phyloP scores from a whole-genome alignment of 2,888 invertebrate genomes.

The Balanococcus diminutus region DNA sequence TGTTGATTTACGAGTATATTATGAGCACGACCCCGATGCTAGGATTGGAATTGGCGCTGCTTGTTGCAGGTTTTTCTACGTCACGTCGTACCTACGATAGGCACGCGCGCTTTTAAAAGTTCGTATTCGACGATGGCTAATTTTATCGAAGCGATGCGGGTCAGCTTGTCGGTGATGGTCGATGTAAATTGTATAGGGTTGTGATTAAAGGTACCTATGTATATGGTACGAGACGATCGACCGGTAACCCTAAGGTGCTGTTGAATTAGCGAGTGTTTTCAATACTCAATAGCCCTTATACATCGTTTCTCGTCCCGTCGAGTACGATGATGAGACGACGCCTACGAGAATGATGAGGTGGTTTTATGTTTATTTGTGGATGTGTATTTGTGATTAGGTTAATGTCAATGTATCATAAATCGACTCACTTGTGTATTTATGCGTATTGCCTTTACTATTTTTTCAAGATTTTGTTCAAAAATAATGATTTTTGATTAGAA shows the following conservation, averaged over 20 bases:
- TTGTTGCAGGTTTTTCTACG: not conserved
- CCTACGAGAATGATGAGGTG: not conserved
- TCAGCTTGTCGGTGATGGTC: not conserved
- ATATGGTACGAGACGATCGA: not conserved
- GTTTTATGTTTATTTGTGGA: not conserved
- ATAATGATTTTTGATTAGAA: too few species aligned
- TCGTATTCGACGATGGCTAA: not conserved
- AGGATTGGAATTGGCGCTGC: not conserved
- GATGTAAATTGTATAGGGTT: not conserved
- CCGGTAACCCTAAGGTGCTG: not conserved
- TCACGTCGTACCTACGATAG: not conserved
- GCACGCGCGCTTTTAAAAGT: slow-evolving; percentile 3
- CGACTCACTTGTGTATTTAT: too few species aligned
- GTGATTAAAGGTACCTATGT: not conserved
- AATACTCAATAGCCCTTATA: slow-evolving; percentile 16
- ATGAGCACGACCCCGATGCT: not conserved
- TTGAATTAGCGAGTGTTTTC: not conserved
- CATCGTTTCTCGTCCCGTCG: not conserved
- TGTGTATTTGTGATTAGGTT: not conserved
- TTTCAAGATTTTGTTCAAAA: too few species aligned
- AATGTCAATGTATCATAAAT: too few species aligned
- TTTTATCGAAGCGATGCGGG: not conserved
- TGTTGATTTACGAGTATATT: not conserved
- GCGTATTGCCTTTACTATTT: too few species aligned
- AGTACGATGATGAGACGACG: not conserved